phyloP scores from a whole-genome alignment of 2,113 vertebrate species.

The Aldabrachelys gigantea region DNA sequence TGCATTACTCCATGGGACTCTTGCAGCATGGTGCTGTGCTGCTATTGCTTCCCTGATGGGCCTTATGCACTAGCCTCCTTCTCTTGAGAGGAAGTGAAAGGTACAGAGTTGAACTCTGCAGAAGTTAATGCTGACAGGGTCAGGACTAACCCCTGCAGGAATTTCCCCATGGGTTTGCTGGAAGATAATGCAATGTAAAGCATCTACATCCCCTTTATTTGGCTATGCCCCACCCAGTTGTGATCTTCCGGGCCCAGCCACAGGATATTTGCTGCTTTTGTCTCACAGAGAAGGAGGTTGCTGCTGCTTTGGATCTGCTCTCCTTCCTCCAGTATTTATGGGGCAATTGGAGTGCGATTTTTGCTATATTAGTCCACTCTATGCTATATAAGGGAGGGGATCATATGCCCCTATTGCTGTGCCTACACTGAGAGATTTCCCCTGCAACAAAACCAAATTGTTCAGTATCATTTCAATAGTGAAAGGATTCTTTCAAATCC shows the following conservation, averaged over 20 bases:
- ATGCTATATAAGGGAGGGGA: not conserved
- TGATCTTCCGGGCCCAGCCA: not conserved
- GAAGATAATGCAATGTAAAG: not conserved
- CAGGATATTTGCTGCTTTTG: not conserved
- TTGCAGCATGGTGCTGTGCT: not conserved
- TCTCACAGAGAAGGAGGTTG: not conserved
- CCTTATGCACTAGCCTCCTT: not conserved
- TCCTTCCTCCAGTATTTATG: not conserved
- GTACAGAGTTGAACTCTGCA: not conserved
- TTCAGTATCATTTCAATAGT: not conserved
- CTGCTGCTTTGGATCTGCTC: accelerated
- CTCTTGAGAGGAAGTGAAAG: not conserved
- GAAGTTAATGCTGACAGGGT: not conserved
- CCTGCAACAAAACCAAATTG: not conserved
- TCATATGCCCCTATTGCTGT: accelerated
- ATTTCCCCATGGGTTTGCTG: not conserved
- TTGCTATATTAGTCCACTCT: not conserved
- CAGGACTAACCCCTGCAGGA: not conserved
- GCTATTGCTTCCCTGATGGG: not conserved
- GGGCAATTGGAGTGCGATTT: not conserved
- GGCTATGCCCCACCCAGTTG: not conserved
- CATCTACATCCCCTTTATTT: not conserved
- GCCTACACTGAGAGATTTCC: not conserved
- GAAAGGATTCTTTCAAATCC: not conserved
- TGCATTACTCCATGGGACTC: not conserved